Evolutionary conservation across 2,888 invertebrate genomes (phyloP), one percentile per base, ranked within the genome.

Genomic region (Arctia plantaginis): DNA sequence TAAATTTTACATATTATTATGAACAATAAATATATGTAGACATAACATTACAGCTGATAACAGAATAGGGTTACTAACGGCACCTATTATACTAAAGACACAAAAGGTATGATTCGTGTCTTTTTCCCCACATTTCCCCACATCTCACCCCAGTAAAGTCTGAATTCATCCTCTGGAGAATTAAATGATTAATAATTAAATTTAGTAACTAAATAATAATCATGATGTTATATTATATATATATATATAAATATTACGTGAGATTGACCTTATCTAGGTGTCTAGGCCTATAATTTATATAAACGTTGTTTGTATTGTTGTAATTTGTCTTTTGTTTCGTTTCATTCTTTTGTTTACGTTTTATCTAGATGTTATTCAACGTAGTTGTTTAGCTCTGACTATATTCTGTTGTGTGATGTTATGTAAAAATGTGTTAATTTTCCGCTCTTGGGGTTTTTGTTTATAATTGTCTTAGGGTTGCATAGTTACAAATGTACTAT

Each of bases 341-440:
- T 18, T 69, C 33, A 69, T 73, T 73, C 73, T 65, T 69, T 73
- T 73, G 73, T 73, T 71, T 23, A n/a, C 12, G 47, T 71, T 71
- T 71, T 55, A 66, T 71, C 62, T 64, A 47, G 62, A 68, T 68
- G 47, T 59, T 41, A 65, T 69, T 73, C 35, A 62, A 41, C 47
- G 33, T 44, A 27, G 51, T 74, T 68, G 35, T 70, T 74, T 66
- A 18, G 12, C 7, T 20, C 10, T 30, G 12, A 27, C 10, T 15
- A 39, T 69, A 59, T 41, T 2, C 20, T 67, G 41, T 20, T 64
- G 69, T 70, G 51, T 66, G 39, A 55, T 66, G 69, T 69, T 55
- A 72, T 59, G 64, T 65, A 64, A 65, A 39, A 69, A 69, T 66
- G 30, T 62, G 12, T 4, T 23, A 44, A n/a, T 66, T 41, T 69